Conservation (phyloP, 1,140 invertebrate species). For the Eciton burchellii region DNA sequence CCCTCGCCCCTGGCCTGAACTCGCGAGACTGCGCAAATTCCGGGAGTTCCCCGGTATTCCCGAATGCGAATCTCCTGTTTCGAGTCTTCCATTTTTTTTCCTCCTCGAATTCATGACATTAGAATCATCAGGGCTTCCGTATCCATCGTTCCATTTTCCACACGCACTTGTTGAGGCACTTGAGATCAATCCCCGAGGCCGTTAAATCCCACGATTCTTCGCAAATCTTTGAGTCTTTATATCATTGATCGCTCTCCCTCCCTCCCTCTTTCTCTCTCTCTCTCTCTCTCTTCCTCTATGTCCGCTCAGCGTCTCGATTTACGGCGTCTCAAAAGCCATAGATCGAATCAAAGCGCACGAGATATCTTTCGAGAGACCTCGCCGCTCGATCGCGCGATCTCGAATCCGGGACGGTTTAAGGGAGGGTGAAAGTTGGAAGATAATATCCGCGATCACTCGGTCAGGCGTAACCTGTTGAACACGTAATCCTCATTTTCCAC, state of each 20-base stretch:
- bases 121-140: neutral
- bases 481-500: slow-evolving; percentile 43
- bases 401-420: slow-evolving; percentile 7
- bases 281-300: neutral
- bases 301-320: neutral
- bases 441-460: slow-evolving; percentile 21
- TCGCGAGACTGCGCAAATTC: no score
- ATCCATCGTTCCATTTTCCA: neutral
- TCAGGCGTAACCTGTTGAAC: slow-evolving; percentile 52
- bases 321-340: no score
- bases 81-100: neutral
- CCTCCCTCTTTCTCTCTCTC: neutral
- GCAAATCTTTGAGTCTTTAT: slow-evolving; percentile 3
- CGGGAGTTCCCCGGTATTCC: no score
- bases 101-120: neutral
- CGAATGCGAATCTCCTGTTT: neutral
- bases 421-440: slow-evolving; percentile 20
- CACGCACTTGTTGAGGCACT: neutral
- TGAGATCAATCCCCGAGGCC: neutral
- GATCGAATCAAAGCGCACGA: neutral
- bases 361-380: neutral
- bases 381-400: neutral
- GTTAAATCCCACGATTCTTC: neutral
- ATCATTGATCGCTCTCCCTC: neutral
- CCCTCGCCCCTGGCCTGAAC: no score